phyloP scores from a whole-genome alignment of 2,797 vertebrate genomes.

The Nannoperca australis region DNA sequence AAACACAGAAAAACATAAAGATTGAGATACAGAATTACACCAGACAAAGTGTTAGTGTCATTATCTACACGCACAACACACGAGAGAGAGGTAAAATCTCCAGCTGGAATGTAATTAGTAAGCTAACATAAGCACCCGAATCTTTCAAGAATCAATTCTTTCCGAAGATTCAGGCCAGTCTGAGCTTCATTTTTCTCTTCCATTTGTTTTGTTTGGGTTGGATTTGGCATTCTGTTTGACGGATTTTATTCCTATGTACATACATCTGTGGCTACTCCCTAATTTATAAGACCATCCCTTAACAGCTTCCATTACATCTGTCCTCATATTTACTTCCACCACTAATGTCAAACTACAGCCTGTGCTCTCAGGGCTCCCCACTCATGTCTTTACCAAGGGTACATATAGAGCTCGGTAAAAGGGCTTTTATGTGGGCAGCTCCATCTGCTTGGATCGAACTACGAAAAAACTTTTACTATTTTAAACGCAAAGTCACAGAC shows the following conservation, averaged over 20 bases:
- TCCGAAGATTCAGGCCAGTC: neutral
- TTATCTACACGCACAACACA: neutral
- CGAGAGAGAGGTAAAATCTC: neutral
- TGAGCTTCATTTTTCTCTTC: conserved; percentile 10
- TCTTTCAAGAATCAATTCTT: neutral
- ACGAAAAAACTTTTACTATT: conserved; percentile 27
- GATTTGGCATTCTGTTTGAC: neutral
- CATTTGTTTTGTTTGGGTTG: conserved; percentile 2
- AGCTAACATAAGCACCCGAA: neutral
- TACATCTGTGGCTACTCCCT: conserved; percentile 19
- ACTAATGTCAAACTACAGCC: conserved; percentile 48
- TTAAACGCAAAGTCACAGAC: conserved; percentile 36
- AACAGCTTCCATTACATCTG: conserved; percentile 51
- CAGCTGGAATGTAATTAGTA: neutral
- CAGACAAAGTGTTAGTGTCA: neutral
- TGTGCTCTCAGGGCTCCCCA: conserved; percentile 30
- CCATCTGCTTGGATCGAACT: conserved; percentile 61
- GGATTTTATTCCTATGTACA: neutral
- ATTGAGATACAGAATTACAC: neutral
- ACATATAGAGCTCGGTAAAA: conserved; percentile 35
- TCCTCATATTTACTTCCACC: conserved; percentile 39
- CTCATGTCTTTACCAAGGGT: conserved; percentile 39
- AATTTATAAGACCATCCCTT: conserved; percentile 21
- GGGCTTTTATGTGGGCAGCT: conserved; percentile 55
- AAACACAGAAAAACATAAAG: neutral